Conservation (phyloP, 2,113 vertebrate genomes). For the Cavia aperea region DNA sequence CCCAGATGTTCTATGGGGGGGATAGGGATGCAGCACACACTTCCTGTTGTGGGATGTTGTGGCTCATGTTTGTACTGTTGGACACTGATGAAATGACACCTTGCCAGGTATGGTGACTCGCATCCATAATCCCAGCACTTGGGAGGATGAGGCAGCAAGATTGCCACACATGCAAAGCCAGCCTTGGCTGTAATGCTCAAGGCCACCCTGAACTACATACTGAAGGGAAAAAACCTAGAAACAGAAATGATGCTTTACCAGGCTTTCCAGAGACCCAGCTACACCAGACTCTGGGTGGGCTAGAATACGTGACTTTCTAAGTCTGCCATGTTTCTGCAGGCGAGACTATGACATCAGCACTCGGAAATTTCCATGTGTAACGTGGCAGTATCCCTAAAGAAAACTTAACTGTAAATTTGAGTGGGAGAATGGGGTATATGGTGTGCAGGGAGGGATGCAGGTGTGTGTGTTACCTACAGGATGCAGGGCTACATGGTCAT, state of each 20-base stretch:
- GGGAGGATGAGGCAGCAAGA: neutral
- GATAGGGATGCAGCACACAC: rapidly evolving
- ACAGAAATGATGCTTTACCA: rapidly evolving
- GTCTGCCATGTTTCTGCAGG: neutral
- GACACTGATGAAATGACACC: neutral
- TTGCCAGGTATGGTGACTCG: neutral
- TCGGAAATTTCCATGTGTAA: neutral
- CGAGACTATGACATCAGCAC: rapidly evolving
- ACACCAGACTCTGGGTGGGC: rapidly evolving
- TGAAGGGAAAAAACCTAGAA: neutral
- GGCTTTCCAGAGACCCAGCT: neutral
- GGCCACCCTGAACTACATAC: neutral
- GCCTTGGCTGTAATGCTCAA: neutral
- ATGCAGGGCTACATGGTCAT: too few species aligned
- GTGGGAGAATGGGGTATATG: rapidly evolving
- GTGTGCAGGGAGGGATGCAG: neutral
- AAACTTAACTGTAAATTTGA: neutral
- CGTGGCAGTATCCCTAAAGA: neutral
- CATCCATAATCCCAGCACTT: neutral
- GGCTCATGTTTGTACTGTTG: too few species aligned
- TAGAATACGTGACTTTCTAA: neutral
- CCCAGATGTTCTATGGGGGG: rapidly evolving
- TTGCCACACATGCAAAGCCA: neutral
- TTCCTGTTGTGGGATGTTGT: rapidly evolving
- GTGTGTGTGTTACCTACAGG: neutral